These are phyloP conservation scores for Characodon lateralis DNA, from an alignment of 2,797 vertebrate genomes.

Conservation along the genomic window DNA sequence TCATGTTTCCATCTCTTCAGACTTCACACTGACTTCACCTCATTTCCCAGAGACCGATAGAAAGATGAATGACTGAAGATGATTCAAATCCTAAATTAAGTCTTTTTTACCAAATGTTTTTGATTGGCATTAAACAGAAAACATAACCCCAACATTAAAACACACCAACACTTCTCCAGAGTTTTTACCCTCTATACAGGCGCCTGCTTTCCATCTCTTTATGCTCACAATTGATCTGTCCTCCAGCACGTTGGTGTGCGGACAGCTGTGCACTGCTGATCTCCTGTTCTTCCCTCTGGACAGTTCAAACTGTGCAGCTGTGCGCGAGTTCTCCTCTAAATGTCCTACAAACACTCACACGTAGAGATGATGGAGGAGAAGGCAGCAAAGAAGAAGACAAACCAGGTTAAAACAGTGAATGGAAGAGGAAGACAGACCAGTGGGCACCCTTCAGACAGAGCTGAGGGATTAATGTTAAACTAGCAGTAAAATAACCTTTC, in stretches of 20 bases:
- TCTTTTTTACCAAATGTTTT: too few species aligned
- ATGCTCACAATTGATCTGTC: slow-evolving; percentile 22
- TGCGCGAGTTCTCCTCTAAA: slow-evolving; percentile 71
- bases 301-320: slow-evolving; percentile 75
- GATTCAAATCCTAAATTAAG: background rate
- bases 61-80: background rate
- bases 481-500: background rate
- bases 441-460: background rate
- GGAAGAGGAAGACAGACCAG: slow-evolving; percentile 1
- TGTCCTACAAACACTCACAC: slow-evolving; percentile 59
- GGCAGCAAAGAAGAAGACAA: slow-evolving; percentile 28
- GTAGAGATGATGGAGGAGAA: slow-evolving; percentile 31
- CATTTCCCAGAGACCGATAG: background rate
- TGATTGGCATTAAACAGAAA: too few species aligned
- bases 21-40: background rate
- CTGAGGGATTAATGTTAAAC: background rate
- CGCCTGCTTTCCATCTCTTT: background rate
- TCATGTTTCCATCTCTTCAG: slow-evolving; percentile 1
- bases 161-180: background rate
- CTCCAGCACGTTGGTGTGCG: slow-evolving; percentile 11
- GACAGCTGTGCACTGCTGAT: slow-evolving; percentile 66
- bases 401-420: slow-evolving; percentile 17
- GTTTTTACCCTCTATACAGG: background rate
- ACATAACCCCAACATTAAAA: background rate
- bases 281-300: slow-evolving; percentile 70